A percentile compares a stretch with the other conserved stretches of the same genome.
Conservation (phyloP, 2,797 vertebrate genomes). For the Dallia pectoralis region DNA sequence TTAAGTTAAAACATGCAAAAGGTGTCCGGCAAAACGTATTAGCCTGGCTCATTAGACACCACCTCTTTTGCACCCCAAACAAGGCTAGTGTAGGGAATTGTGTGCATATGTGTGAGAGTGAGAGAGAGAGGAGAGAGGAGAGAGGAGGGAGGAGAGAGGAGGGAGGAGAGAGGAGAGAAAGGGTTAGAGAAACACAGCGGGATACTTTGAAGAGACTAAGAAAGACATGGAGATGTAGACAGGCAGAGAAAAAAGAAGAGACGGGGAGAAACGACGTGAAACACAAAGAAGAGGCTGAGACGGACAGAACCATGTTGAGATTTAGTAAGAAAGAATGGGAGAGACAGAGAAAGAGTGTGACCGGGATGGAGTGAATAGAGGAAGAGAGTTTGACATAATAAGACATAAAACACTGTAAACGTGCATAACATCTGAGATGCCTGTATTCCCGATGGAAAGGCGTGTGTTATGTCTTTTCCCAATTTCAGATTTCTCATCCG, state of each 20-base stretch:
- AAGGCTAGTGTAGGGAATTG: too few species aligned
- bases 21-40: neutral
- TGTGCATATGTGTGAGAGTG: too few species aligned
- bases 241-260: neutral
- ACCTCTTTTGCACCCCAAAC: neutral
- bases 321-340: too few species aligned
- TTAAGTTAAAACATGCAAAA: neutral
- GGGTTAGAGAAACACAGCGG: neutral
- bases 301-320: neutral
- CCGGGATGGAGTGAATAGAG: neutral
- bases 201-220: too few species aligned
- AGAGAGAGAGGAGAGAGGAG: neutral
- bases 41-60: neutral
- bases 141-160: neutral
- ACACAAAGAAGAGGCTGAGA: neutral
- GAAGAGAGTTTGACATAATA: constrained; percentile 5
- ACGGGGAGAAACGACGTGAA: neutral
- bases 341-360: neutral
- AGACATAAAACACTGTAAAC: too few species aligned
- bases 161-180: neutral
- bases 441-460: neutral
- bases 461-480: too few species aligned
- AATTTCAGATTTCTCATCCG: too few species aligned
- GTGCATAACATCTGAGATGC: too few species aligned
- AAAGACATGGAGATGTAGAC: too few species aligned